Evolutionary conservation across 1,140 invertebrate species (phyloP).

Genomic region (Heliconius nattereri): DNA sequence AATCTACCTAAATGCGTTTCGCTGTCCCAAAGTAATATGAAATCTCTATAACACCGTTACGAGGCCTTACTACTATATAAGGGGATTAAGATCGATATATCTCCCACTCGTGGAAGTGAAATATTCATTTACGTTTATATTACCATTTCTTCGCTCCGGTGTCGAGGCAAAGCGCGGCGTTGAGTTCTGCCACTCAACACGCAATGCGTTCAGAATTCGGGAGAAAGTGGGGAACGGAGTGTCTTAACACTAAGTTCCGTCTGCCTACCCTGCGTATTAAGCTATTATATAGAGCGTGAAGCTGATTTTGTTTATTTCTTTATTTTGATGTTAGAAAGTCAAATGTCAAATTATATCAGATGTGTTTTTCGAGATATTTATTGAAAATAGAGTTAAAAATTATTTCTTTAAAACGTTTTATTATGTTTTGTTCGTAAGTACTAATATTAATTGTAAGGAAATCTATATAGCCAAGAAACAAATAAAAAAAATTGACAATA

Average conservation of each 20-base stretch:
- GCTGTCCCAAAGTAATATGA: slow-evolving; percentile 27
- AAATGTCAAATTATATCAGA: not conserved
- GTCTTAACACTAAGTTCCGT: too few relatives aligned
- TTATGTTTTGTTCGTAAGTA: not conserved
- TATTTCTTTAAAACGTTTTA: not conserved
- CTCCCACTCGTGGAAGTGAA: too few relatives aligned
- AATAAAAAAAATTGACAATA: too few relatives aligned
- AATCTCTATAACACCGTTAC: slow-evolving; percentile 24
- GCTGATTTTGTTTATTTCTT: not conserved
- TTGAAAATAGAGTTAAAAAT: not conserved
- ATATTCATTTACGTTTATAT: too few relatives aligned
- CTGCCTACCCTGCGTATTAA: too few relatives aligned
- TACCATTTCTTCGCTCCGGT: too few relatives aligned
- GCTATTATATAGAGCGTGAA: too few relatives aligned
- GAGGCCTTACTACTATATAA: not conserved
- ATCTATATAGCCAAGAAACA: not conserved
- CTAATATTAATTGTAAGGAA: not conserved
- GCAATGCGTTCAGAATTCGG: too few relatives aligned
- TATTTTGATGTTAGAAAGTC: not conserved
- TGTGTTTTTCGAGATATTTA: not conserved
- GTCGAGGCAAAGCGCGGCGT: too few relatives aligned
- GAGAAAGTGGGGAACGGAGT: not conserved
- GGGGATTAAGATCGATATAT: slow-evolving; percentile 2
- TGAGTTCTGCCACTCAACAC: too few relatives aligned
- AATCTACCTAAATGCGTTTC: slow-evolving; percentile 29